Evolutionary conservation across 1,140 invertebrate species (phyloP).

Genomic region (Meloidogyne hapla): DNA sequence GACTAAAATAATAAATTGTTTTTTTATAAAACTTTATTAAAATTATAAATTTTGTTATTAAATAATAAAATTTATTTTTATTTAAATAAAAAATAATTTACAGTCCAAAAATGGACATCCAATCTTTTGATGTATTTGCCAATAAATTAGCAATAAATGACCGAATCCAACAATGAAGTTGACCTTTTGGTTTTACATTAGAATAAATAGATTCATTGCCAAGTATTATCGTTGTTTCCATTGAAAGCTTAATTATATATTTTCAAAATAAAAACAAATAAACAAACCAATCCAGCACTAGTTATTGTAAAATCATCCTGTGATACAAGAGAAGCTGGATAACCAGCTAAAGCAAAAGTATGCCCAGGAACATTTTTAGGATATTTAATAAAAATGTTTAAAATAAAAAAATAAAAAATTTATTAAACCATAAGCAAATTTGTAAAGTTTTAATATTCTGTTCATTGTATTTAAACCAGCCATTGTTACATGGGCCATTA

Average conservation of each 20-base stretch:
- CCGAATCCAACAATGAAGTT: constrained; percentile 72
- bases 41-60: too few species aligned
- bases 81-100: constrained; percentile 2
- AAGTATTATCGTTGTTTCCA: constrained; percentile 76
- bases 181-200: constrained; percentile 68
- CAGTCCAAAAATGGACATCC: constrained; percentile 28
- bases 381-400: constrained; percentile 32
- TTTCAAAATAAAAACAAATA: too few species aligned
- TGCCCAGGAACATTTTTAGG: constrained; percentile 65
- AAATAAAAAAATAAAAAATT: neutral
- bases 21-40: too few species aligned
- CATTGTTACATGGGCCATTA: constrained; percentile 62
- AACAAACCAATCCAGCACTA: constrained; percentile 69
- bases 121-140: constrained; percentile 69
- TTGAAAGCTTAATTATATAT: constrained; percentile 63
- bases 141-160: constrained; percentile 83
- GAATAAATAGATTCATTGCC: constrained; percentile 71
- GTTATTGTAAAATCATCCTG: constrained; percentile 82
- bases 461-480: constrained; percentile 60
- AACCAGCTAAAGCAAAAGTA: constrained; percentile 79
- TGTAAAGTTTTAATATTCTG: constrained; percentile 58
- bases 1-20: constrained; percentile 71
- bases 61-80: too few species aligned
- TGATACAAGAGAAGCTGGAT: constrained; percentile 81
- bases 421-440: constrained; percentile 58